Evolutionary conservation across 2,113 vertebrate species (phyloP), one percentile per base, ranked within the genome.

Genomic region (Sardina pilchardus): DNA sequence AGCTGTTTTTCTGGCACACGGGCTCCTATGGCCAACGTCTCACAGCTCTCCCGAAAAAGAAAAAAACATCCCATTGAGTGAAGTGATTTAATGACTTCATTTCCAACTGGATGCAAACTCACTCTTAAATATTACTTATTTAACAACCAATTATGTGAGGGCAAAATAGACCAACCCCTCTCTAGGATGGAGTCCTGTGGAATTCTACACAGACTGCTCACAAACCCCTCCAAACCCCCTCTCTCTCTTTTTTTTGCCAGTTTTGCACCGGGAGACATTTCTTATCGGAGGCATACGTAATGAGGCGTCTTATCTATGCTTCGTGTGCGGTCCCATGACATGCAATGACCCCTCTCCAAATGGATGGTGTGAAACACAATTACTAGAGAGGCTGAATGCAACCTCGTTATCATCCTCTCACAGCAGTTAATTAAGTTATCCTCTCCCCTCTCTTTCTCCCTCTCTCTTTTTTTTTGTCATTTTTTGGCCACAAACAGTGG

Each of bases 361-460:
- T 82, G 86, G 83, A 7, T 26, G 88, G 84, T 84, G 88, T 87
- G 85, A 90, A 89, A 88, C 82, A 87, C 86, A 92, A 91, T 92
- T 89, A 92, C 88, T 88, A 86, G 86, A 78, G 83, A 82, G 87
- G 88, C 82, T 12, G 88, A 85, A 90, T 86, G 89, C 85, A 91
- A 90, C 88, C 87, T 86, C 7, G 83, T 90, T 91, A 92, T 92
- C 87, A 86, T 86, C 75, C 85, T 45, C 63, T 83, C 83, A 67
- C 90, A 90, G 82, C 89, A 91, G 88, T 89, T 92, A 92, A 93
- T 93, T 91, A 91, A 93, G 88, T 91, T 91, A 92, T 92, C 89
- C 88, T 90, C 88, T 89, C 85, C 88, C 71, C n/a, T 71, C 63
- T 10, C 88, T 10, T 26, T 78, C 71, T 14, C 30, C 9, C 3